Conservation (phyloP, 2,888 invertebrate genomes). For the Lithophane semibrunnea region DNA sequence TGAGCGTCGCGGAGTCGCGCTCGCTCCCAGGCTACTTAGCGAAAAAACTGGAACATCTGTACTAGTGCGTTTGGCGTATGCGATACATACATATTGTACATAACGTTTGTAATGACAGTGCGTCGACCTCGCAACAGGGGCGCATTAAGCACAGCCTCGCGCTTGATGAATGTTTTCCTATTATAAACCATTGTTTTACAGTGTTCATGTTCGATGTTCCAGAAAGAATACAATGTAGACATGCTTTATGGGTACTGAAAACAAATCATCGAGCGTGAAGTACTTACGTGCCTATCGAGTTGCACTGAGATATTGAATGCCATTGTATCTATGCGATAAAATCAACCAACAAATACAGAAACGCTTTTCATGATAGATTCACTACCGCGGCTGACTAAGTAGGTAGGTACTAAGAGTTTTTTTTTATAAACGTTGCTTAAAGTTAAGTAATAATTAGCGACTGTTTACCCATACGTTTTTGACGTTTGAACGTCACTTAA, state of each 20-base stretch:
- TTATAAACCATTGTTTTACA: slow-evolving; percentile 75
- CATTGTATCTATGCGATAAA: slow-evolving; percentile 9
- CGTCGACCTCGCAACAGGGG: slow-evolving; percentile 68
- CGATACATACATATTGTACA: slow-evolving; percentile 65
- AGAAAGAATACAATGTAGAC: slow-evolving; percentile 75
- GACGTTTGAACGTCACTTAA: no score
- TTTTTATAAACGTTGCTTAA: no score
- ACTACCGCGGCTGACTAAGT: no score
- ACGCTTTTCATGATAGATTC: not conserved
- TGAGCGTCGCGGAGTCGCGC: slow-evolving; percentile 34
- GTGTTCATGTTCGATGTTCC: slow-evolving; percentile 74
- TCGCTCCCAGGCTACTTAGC: slow-evolving; percentile 50
- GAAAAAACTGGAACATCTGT: slow-evolving; percentile 75
- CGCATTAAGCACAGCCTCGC: slow-evolving; percentile 68
- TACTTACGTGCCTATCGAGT: slow-evolving; percentile 36
- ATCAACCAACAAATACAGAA: slow-evolving; percentile 22
- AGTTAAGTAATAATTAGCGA: no score
- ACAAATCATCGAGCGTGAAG: slow-evolving; percentile 62
- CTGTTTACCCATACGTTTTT: no score
- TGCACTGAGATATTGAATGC: slow-evolving; percentile 33
- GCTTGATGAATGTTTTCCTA: slow-evolving; percentile 76
- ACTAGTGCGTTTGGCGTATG: slow-evolving; percentile 69
- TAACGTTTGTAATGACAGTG: slow-evolving; percentile 63
- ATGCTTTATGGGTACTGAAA: slow-evolving; percentile 69
- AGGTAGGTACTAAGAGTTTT: not conserved